Evolutionary conservation across 64 coral and sea anemone species (phyloP).

Genomic region (Dendronephthya gigantea): DNA sequence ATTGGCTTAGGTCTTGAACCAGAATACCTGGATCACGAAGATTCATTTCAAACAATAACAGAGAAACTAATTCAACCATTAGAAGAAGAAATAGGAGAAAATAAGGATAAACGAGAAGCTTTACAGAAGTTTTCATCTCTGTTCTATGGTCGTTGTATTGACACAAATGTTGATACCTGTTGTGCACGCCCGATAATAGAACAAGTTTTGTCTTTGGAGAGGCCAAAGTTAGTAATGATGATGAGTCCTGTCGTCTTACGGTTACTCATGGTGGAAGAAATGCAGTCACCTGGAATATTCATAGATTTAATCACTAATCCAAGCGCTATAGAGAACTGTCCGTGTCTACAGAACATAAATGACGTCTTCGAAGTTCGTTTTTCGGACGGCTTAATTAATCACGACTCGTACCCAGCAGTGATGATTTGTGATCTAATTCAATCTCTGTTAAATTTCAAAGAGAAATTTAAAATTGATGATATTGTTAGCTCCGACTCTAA

Average conservation of each 20-base stretch:
- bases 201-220: not conserved
- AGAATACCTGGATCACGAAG: not conserved
- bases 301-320: not conserved
- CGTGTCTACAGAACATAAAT: not conserved
- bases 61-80: not conserved
- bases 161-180: constrained; percentile 5
- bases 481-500: not conserved
- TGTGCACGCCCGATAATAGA: not conserved
- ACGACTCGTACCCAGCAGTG: not conserved
- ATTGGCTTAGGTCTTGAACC: not conserved
- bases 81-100: not conserved
- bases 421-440: constrained; percentile 6
- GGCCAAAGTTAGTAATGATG: not conserved
- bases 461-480: not conserved
- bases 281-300: not conserved
- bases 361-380: not conserved
- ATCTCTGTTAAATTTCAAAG: not conserved
- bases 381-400: not conserved
- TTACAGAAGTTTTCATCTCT: not conserved
- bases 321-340: not conserved
- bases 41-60: not conserved
- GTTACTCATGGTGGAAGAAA: constrained; percentile 5
- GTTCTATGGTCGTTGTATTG: not conserved
- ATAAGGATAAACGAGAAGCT: not conserved
- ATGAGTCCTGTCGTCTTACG: not conserved